Conservation (phyloP, 2,797 vertebrate genomes). For the Pangasius larnaudii region DNA sequence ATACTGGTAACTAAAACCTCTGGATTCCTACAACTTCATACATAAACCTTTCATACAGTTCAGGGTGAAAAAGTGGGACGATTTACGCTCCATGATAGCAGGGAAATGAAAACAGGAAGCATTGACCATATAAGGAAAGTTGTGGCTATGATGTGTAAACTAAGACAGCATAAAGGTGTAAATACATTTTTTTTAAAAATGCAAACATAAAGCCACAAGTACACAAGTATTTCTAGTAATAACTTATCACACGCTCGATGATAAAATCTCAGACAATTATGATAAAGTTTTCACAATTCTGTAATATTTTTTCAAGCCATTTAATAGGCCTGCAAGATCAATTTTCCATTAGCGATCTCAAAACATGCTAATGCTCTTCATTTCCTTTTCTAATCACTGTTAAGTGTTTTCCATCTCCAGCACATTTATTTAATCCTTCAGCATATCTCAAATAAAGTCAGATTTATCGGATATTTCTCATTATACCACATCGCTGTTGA, state of each 20-base stretch:
- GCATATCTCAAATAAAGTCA: not conserved
- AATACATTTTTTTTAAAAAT: too few species aligned
- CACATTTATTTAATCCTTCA: not conserved
- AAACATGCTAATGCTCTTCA: not conserved
- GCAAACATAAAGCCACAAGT: not conserved
- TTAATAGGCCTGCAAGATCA: not conserved
- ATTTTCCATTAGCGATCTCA: not conserved
- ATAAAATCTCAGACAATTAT: not conserved
- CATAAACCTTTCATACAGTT: not conserved
- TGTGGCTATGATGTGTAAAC: not conserved
- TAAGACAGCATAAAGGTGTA: not conserved
- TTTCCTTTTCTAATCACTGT: not conserved
- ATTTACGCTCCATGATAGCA: not conserved
- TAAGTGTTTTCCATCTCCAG: not conserved
- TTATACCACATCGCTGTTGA: not conserved
- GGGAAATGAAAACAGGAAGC: not conserved
- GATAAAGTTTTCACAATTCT: not conserved
- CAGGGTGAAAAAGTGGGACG: not conserved
- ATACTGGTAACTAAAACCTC: conserved; percentile 73
- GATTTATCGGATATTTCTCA: not conserved
- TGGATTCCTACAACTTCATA: not conserved
- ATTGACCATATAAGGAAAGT: not conserved
- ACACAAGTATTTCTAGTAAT: not conserved
- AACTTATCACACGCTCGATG: not conserved
- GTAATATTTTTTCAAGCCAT: not conserved